Base-by-base conservation (phyloP, 2,113 vertebrate genomes). In the Amia ocellicauda region DNA sequence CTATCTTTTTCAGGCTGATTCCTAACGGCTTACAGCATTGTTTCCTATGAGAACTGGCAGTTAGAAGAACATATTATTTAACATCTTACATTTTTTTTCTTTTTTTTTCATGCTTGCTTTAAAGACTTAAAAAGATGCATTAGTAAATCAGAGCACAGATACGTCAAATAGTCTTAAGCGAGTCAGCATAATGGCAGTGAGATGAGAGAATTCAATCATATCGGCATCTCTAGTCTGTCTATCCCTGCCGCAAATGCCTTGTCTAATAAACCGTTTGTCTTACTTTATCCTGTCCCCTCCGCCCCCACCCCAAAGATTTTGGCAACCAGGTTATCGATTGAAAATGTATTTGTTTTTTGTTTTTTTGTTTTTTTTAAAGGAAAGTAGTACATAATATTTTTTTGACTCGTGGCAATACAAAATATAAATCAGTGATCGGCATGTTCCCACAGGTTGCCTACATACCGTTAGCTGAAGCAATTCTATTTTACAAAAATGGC, bases 381-480 rank as follows among this genome's bases (percentile, higher is more conserved):
- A 81, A 78, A 78, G 67, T 66, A 64, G 72, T 67, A 69, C 58
- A 74, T 73, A 73, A 74, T 74, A 64, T 54, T 52, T 43, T 55
- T 72, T 69, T 64, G 36, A 47, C 54, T 66, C 22, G 20, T 67
- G 69, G 76, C 62, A 75, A 75, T 84, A 84, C 69, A 84, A 81
- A 83, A 82, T 83, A 85, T 87, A 88, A 86, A 87, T 84, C 86
- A 64, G 73, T 79, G 71, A 76, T 73, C 58, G 59, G 67, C 66
- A 53, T 71, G 68, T 72, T 70, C 63, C 45, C 73, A 77, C 76
- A 76, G 71, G 75, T 75, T 63, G 67, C 76, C 79, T 72, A 78
- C 68, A 86, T 82, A 78, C 72, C 27, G 52, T 79, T 78, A 83
- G 78, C 69, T 80, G 72, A 80, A 43, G 64, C 63, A 69, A 78